Conservation (phyloP, 2,888 invertebrate species). For the Hydraecia micacea region DNA sequence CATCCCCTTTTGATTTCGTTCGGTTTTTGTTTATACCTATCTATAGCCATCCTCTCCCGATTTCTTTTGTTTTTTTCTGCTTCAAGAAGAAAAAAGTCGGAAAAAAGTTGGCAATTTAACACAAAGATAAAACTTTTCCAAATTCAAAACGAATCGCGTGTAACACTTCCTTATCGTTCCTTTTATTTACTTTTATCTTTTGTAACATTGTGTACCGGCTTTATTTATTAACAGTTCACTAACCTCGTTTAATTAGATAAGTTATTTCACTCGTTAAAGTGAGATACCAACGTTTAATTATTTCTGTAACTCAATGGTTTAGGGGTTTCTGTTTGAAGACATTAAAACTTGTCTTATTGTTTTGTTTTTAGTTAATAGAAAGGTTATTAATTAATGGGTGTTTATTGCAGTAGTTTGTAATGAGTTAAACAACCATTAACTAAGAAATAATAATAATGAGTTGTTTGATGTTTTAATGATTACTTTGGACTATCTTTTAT, state of each 20-base stretch:
- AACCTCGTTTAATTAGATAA: conserved; percentile 75
- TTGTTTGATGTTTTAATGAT: not conserved
- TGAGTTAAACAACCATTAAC: not conserved
- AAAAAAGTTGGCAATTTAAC: not conserved
- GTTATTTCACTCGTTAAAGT: conserved; percentile 68
- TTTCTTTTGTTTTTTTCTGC: not conserved
- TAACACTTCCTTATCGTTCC: conserved; percentile 57
- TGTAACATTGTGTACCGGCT: conserved; percentile 64
- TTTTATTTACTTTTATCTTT: conserved; percentile 65
- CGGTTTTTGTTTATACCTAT: not conserved
- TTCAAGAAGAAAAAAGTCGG: not conserved
- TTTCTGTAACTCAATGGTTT: conserved; percentile 22
- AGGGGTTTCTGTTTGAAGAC: conserved; percentile 8
- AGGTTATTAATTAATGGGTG: conserved; percentile 10
- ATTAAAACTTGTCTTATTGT: conserved; percentile 10
- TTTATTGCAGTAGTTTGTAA: conserved; percentile 11
- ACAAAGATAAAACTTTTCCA: conserved; percentile 10
- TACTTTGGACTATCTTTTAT: not conserved
- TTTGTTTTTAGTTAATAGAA: conserved; percentile 9
- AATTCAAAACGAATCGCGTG: conserved; percentile 48
- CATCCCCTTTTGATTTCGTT: not conserved
- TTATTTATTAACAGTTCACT: conserved; percentile 76
- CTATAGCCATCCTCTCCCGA: not conserved
- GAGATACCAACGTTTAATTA: conserved; percentile 51
- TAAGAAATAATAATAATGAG: not conserved